Percentiles rank a stretch among this genome's conserved stretches.
Evolutionary conservation across 2,797 vertebrate species (phyloP).

Genomic region (Galago senegalensis): DNA sequence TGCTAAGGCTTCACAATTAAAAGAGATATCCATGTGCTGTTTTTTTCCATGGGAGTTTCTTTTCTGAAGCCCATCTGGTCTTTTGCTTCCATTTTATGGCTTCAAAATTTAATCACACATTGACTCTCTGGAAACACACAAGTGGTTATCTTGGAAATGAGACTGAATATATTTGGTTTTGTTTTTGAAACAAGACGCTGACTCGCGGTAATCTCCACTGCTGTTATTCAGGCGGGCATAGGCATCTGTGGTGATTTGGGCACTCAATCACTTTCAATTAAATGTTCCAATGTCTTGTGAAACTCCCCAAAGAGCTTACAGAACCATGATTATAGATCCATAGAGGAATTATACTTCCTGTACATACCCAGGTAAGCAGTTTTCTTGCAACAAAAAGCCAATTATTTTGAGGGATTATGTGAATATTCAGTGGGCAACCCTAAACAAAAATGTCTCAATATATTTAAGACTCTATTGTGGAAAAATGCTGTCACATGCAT

Average conservation of each 20-base stretch:
- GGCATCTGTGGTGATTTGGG: slow-evolving; percentile 73
- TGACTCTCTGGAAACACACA: slow-evolving; percentile 64
- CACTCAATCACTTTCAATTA: slow-evolving; percentile 83
- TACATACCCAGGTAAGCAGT: slow-evolving; percentile 72
- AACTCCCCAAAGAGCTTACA: slow-evolving; percentile 69
- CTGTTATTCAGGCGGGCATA: slow-evolving; percentile 76
- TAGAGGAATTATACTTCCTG: slow-evolving; percentile 65
- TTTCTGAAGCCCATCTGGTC: slow-evolving; percentile 63
- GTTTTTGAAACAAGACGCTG: slow-evolving; percentile 82
- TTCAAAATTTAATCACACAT: slow-evolving; percentile 78
- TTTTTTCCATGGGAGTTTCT: slow-evolving; percentile 32
- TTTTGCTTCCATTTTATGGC: slow-evolving; percentile 64
- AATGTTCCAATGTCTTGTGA: slow-evolving; percentile 74
- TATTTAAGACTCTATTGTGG: slow-evolving; percentile 67
- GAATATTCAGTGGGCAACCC: slow-evolving; percentile 81
- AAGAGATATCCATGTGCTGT: background rate
- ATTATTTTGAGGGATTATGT: slow-evolving; percentile 86
- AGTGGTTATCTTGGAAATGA: slow-evolving; percentile 84
- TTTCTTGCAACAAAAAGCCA: slow-evolving; percentile 81
- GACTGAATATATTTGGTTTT: slow-evolving; percentile 76
- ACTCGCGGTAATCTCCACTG: slow-evolving; percentile 70
- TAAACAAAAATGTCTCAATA: slow-evolving; percentile 71
- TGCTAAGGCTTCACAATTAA: slow-evolving; percentile 44
- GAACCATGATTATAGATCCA: slow-evolving; percentile 64
- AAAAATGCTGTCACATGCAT: slow-evolving; percentile 46